Evolutionary conservation across 1,140 invertebrate species (phyloP), one percentile per base, ranked within the genome.

Genomic region (Holcopasites calliopsidis): DNA sequence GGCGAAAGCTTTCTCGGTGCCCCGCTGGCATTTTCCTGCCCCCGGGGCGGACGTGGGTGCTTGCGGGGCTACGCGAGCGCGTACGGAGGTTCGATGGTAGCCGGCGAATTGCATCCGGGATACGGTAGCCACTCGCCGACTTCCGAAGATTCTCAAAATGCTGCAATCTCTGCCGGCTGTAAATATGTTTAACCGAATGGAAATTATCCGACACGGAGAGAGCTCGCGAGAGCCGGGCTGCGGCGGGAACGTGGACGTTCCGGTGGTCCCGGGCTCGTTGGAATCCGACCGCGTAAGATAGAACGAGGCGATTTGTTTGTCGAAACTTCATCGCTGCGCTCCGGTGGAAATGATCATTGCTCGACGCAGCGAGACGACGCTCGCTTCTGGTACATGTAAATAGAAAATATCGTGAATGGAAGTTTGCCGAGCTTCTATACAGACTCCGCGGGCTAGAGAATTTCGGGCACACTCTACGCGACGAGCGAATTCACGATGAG

Each of bases 121-220:
- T 42, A 10, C 21, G 35, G 40, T 49, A 26, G 47, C 31, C n/a
- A 18, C 62, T 49, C 42, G 35, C 23, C 54, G 33, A 33, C 3
- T 60, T 50, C 28, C 26, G 28, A 58, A 47, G 61, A 69, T 78
- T 79, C 66, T 49, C 76, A 74, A 82, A 83, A 82, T 61, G 55
- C 62, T 65, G 49, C 55, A 58, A 78, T 50, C 52, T 54, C n/a
- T 8, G 18, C 33, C 35, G 40, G 47, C 38, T 55, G 50, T 82
- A 83, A 83, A 78, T 68, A 80, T 69, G 55, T 82, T 83, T 70
- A 83, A 65, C 80, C 75, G 76, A 65, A 77, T 78, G 75, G 69
- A 82, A 78, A 77, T 82, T 83, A 83, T 78, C 35, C 58, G 47
- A 31, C 57, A 40, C 38, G 11, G 42, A 44, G 42, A n/a, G 16